phyloP scores from a whole-genome alignment of 92 coral and sea anemone species.

The Umimayanthus chanpuru region DNA sequence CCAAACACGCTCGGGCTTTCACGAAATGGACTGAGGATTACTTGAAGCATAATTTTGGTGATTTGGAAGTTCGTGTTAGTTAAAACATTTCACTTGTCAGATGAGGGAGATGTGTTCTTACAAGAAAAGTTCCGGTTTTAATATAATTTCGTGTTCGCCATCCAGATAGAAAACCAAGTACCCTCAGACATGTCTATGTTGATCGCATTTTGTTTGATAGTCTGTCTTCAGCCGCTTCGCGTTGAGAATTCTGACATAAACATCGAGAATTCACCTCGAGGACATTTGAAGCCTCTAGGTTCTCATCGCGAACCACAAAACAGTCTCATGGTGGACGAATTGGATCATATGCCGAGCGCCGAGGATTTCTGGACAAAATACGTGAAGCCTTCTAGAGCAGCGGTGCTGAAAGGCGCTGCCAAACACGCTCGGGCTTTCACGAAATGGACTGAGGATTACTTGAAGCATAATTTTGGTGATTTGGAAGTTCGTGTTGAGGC shows the following conservation, averaged over 20 bases:
- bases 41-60: constrained; percentile 68
- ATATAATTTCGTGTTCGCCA: no score
- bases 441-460: constrained; percentile 82
- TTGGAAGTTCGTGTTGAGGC: constrained; percentile 90
- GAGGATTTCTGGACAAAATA: constrained; percentile 88
- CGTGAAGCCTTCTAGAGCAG: constrained; percentile 85
- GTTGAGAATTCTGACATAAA: constrained; percentile 25
- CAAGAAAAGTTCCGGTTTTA: not conserved
- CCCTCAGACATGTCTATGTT: not conserved
- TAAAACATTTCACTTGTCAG: no score
- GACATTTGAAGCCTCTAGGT: constrained; percentile 87
- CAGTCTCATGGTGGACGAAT: constrained; percentile 73
- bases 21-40: constrained; percentile 85
- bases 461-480: constrained; percentile 70
- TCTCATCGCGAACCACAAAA: constrained; percentile 81
- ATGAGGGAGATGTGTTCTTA: not conserved
- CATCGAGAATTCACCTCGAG: constrained; percentile 61
- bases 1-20: constrained; percentile 77
- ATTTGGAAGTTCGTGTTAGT: constrained; percentile 85
- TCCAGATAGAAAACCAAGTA: not conserved
- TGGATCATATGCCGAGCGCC: constrained; percentile 73
- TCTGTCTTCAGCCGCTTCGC: constrained; percentile 12
- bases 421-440: constrained; percentile 77
- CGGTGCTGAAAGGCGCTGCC: constrained; percentile 86
- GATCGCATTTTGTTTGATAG: not conserved